Evolutionary conservation across 2,797 vertebrate species (phyloP).

Genomic region (Myotis findleyi): DNA sequence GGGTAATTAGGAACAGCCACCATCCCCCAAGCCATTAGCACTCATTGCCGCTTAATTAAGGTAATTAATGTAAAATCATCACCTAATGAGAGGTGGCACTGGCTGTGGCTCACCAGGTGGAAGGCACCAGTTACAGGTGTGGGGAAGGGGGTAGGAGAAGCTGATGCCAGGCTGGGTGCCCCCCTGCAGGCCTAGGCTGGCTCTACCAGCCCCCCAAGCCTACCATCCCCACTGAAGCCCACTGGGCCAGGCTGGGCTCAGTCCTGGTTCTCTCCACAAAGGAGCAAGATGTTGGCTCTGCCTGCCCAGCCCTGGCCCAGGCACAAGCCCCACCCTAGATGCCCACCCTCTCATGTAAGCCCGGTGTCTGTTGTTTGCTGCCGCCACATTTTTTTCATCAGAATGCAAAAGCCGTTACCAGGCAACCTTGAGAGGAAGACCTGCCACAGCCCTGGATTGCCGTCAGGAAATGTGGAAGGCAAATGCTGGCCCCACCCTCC

Average conservation of each 20-base stretch:
- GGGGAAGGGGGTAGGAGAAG: background rate
- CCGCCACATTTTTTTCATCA: slow-evolving; percentile 57
- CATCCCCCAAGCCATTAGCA: slow-evolving; percentile 71
- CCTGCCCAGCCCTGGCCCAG: background rate
- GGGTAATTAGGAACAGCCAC: slow-evolving; percentile 76
- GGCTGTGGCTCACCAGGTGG: slow-evolving; percentile 73
- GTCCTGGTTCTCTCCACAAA: background rate
- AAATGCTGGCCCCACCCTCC: background rate
- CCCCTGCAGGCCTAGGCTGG: background rate
- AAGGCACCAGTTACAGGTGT: slow-evolving; percentile 75
- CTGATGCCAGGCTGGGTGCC: slow-evolving; percentile 28
- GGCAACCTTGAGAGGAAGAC: slow-evolving; percentile 78
- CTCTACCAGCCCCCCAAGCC: background rate
- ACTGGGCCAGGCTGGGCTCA: background rate
- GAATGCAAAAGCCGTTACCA: slow-evolving; percentile 77
- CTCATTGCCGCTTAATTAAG: slow-evolving; percentile 84
- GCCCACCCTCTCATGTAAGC: background rate
- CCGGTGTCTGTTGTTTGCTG: slow-evolving; percentile 4
- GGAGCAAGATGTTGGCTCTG: background rate
- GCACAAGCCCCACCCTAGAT: background rate
- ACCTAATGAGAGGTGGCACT: slow-evolving; percentile 82
- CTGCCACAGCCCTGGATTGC: slow-evolving; percentile 60
- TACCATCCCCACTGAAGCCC: background rate
- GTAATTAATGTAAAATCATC: slow-evolving; percentile 87
- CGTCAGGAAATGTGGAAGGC: slow-evolving; percentile 48